Evolutionary conservation across 2,888 invertebrate species (phyloP), one percentile per base, ranked within the genome.

Genomic region (Ceraclea dissimilis): DNA sequence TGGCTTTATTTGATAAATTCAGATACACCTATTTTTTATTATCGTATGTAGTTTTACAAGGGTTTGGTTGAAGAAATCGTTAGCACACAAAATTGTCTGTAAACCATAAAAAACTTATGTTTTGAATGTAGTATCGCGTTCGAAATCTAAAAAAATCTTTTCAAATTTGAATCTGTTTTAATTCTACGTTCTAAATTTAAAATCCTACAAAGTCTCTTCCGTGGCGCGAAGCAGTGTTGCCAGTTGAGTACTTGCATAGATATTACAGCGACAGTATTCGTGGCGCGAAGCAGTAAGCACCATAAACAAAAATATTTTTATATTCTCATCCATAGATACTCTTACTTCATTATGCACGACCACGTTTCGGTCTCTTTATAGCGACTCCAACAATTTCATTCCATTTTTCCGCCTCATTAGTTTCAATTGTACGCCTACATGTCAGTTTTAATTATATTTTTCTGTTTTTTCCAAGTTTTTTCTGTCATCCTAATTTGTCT

Each of bases 381-480:
- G 26, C 10, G 26, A 6, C 10, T 26, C 10, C 26, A 26, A 26
- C 26, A 26, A 26, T 16, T 39, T 39, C 13, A 16, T 13, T 8
- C 13, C 4, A 26, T 39, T 39, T 39, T 57, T 56, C 51, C 20
- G 43, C 57, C 46, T 61, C 61, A 58, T 61, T 61, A 61, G 61
- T 61, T 59, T 61, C 61, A 59, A 61, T 61, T 61, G 61, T 61
- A 49, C 57, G 50, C 59, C 57, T 50, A 52, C 51, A 54, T 58
- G 54, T 58, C 54, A 51, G 26, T 52, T 48, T 51, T 39, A 39
- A 39, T 39, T 39, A 39, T 39, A 4, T 39, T 39, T 39, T 39
- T 39, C 5, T 16, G 16, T 2, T 39, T 39, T 39, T n/a, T 4
- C 13, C 39, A 39, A 8, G 13, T 13, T 26, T 26, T 26, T 26